Conservation (phyloP, 2,888 invertebrate genomes). For the Limnephilus marmoratus region DNA sequence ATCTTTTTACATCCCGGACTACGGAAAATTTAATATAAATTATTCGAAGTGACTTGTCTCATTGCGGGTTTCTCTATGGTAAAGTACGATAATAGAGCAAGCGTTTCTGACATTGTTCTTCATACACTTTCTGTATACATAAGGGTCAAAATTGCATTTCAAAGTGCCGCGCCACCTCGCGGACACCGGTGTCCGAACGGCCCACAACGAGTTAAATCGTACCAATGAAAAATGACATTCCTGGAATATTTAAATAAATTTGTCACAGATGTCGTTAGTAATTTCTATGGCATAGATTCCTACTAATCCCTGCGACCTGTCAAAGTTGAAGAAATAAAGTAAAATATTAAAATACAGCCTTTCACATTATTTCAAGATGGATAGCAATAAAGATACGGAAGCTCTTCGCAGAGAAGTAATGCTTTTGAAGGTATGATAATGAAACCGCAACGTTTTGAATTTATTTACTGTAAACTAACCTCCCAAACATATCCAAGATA, state of each 20-base stretch:
- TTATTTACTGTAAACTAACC: slow-evolving; percentile 27
- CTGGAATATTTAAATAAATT: too few relatives aligned
- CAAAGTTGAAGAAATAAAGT: slow-evolving; percentile 35
- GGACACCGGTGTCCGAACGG: too few relatives aligned
- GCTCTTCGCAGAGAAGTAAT: slow-evolving; percentile 51
- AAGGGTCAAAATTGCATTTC: too few relatives aligned
- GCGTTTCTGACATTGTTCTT: too few relatives aligned
- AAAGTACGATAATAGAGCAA: too few relatives aligned
- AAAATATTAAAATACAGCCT: not conserved
- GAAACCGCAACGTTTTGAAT: slow-evolving; percentile 9
- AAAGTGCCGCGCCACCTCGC: too few relatives aligned
- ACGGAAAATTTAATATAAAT: too few relatives aligned
- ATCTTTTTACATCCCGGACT: too few relatives aligned
- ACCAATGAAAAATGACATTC: not conserved
- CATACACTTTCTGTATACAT: too few relatives aligned
- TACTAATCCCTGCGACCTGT: slow-evolving; percentile 26
- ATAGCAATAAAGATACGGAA: slow-evolving; percentile 32
- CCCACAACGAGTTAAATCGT: too few relatives aligned
- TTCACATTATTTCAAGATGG: slow-evolving; percentile 20
- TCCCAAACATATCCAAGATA: not conserved
- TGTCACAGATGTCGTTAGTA: slow-evolving; percentile 39
- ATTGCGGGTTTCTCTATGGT: too few relatives aligned
- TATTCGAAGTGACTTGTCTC: too few relatives aligned
- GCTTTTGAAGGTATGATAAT: slow-evolving; percentile 47
- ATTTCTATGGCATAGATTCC: not conserved